A percentile compares a stretch with the other conserved stretches of the same genome.
These are phyloP conservation scores for Noctua fimbriata DNA, from an alignment of 2,888 invertebrate species.

Conservation along the genomic window DNA sequence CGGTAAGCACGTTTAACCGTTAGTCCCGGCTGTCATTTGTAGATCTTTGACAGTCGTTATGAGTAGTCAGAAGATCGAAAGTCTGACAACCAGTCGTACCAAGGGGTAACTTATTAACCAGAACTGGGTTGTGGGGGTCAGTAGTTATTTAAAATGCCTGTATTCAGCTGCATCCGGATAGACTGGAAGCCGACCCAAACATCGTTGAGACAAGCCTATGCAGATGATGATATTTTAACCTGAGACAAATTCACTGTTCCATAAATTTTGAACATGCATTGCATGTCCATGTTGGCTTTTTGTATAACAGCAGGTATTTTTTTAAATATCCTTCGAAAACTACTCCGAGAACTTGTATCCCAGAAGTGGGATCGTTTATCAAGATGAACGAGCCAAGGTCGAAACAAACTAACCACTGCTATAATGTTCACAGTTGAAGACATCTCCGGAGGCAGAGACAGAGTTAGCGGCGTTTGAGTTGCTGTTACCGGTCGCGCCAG, in stretches of 20 bases:
- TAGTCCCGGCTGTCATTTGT: too few relatives aligned
- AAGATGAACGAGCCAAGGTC: neutral
- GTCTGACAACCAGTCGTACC: neutral
- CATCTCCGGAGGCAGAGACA: constrained; percentile 62
- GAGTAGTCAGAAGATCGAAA: neutral
- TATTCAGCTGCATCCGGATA: neutral
- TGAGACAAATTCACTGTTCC: too few relatives aligned
- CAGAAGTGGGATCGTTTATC: neutral
- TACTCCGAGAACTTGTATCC: too few relatives aligned
- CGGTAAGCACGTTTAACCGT: too few relatives aligned
- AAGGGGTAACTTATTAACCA: neutral
- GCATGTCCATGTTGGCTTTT: neutral
- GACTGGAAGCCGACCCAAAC: neutral
- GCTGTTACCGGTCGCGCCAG: constrained; percentile 95
- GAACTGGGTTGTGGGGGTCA: neutral
- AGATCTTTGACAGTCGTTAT: too few relatives aligned
- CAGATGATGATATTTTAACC: neutral
- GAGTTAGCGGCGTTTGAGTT: constrained; percentile 92
- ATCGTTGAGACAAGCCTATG: neutral
- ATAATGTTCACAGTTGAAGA: constrained; percentile 70
- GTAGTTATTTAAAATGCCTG: neutral
- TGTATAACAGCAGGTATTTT: neutral
- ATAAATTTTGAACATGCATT: neutral
- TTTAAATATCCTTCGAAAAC: neutral
- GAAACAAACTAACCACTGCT: neutral